A percentile compares a stretch with the other conserved stretches of the same genome.
Conservation (phyloP, 2,888 invertebrate species). For the Azorinus chamasolen region DNA sequence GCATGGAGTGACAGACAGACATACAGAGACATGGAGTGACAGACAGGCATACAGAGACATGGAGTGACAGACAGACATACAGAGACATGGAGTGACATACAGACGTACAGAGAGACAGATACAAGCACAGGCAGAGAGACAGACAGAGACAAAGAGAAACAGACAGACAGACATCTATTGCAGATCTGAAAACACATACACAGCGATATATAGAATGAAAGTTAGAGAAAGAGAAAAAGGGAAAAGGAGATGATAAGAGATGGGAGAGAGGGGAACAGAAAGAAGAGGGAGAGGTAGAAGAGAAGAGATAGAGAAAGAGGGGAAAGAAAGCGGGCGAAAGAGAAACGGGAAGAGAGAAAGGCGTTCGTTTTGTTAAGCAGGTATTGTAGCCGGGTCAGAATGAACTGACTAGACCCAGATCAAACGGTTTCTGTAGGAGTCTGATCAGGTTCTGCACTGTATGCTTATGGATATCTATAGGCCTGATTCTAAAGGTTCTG, state of each 20-base stretch:
- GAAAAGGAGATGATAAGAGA: background rate
- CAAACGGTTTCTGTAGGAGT: too few relatives aligned
- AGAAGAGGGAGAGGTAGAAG: background rate
- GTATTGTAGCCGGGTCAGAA: too few relatives aligned
- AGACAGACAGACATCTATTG: background rate
- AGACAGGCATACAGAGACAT: background rate
- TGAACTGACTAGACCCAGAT: too few relatives aligned
- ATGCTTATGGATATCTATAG: too few relatives aligned
- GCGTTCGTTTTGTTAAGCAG: too few relatives aligned
- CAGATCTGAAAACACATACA: background rate
- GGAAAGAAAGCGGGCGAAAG: background rate
- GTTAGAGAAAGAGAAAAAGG: background rate
- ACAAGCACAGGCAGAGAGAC: background rate
- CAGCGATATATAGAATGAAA: background rate
- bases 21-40: background rate
- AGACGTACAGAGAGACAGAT: background rate
- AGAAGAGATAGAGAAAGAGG: background rate
- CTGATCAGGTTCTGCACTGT: too few relatives aligned
- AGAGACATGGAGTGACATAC: background rate
- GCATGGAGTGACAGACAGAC: background rate
- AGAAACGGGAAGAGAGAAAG: background rate
- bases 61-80: background rate
- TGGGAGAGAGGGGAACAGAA: background rate
- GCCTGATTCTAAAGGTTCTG: too few relatives aligned
- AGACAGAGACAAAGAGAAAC: background rate